phyloP scores from a whole-genome alignment of 2,797 vertebrate species.

The Trematomus bernacchii region DNA sequence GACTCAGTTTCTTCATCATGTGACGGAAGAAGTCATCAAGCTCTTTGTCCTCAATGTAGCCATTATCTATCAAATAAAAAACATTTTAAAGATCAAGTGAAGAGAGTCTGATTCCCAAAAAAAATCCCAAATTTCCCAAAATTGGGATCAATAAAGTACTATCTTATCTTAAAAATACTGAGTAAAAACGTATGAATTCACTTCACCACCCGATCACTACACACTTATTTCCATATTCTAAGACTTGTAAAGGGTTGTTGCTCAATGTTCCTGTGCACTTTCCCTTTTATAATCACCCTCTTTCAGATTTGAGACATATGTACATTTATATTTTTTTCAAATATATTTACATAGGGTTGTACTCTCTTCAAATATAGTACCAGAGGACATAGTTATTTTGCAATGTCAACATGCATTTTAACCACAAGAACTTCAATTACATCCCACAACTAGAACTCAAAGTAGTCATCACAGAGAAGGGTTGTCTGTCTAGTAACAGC shows the following conservation, averaged over 20 bases:
- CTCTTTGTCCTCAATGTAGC: conserved; percentile 95
- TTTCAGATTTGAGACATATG: not conserved
- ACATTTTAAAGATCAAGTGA: not conserved
- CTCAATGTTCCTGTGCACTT: not conserved
- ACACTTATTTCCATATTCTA: not conserved
- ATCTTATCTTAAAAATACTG: not conserved
- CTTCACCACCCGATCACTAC: not conserved
- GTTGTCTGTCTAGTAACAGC: not conserved
- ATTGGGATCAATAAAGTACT: no score
- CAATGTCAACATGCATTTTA: not conserved
- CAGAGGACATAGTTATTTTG: not conserved
- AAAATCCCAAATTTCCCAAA: no score
- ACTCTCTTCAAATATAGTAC: not conserved
- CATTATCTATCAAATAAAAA: conserved; percentile 88
- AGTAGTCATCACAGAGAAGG: not conserved
- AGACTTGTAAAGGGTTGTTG: not conserved
- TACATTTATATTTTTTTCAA: not conserved
- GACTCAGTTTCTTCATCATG: conserved; percentile 86
- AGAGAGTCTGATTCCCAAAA: not conserved
- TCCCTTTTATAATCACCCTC: not conserved
- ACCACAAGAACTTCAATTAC: not conserved
- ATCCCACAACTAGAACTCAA: not conserved
- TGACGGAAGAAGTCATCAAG: conserved; percentile 93
- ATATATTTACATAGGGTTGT: not conserved
- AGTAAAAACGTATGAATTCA: not conserved